Base-by-base conservation (phyloP, 1,140 invertebrate genomes). In the Eumaeus atala region DNA sequence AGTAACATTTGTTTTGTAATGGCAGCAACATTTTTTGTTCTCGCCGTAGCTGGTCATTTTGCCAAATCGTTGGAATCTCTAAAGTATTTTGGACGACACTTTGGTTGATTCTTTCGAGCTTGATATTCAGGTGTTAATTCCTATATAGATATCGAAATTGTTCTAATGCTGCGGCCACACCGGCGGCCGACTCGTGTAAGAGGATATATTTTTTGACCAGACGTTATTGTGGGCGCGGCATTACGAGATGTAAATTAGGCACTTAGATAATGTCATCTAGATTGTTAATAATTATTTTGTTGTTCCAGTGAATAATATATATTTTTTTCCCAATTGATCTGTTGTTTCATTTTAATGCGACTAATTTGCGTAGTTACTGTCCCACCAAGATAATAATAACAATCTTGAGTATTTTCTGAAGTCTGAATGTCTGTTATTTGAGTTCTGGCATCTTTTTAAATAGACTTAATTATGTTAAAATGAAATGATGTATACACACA, bases 221-320 rank as follows among this genome's bases (percentile, higher is more conserved):
- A 11, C 21, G 38, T 1, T 12, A n/a, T 18, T 48, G 42, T 61
- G 33, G 16, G 33, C 53, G 34, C 48, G 35, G 47, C 40, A 37
- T 50, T 48, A 52, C 35, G 61, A 58, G 57, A 47, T 61, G 51
- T 60, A 56, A 61, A 63, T 54, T 62, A 37, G 44, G 64, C 64
- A 62, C 65, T 64, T 64, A 71, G 60, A 54, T 60, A 58, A 70
- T 54, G 64, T 59, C 61, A 59, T 60, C 52, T 72, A 74, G 64
- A 70, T 68, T 72, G 72, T 72, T 74, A 58, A 70, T 66, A 64
- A 63, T 72, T 62, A 63, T 67, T 64, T 74, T 72, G 64, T 70
- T 72, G 67, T 67, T 70, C 62, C 67, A 74, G 67, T 70, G 70
- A 72, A 70, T 74, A 42, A 74, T 74, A 71, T 71, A 44, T 44